Evolutionary conservation across 2,113 vertebrate species (phyloP), one percentile per base, ranked within the genome.

Genomic region (Harpagus bidentatus): DNA sequence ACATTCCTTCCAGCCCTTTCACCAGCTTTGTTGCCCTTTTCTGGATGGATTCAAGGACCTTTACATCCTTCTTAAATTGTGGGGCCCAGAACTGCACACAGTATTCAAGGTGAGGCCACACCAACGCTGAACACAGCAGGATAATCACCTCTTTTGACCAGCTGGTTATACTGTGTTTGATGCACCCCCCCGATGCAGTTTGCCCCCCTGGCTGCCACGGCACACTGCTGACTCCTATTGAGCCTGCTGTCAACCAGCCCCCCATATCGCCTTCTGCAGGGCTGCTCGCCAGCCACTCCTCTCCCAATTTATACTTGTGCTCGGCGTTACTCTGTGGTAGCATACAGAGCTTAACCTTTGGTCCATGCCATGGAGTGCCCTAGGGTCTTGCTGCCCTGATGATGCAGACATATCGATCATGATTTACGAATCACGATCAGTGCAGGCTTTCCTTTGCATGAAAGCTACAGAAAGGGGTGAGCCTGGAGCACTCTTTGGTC

Each of bases 291-390:
- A 32, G 28, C 45, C 45, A 11, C n/a, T 18, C 21, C 28, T 53
- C 77, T 65, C 59, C 29, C 61, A 52, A 1, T 52, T 53, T 53
- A 65, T 29, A 21, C 31, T 55, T 36, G 34, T 38, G 19, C 43
- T 29, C 1, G 0, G 31, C 2, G 0, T n/a, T 71, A 28, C 47
- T 31, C 47, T 1, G 1, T 38, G 13, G 28, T 16, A 45, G 38
- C 0, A 0, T 55, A 53, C 40, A 74, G 70, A 74, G 34, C 38
- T 72, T 62, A 71, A 43, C 25, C 9, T 53, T 43, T 52, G 31
- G 38, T 45, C 69, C 34, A 21, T 32, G 25, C 29, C 29, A 29
- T 9, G 15, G 71, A 10, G 23, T 42, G 43, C 52, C 43, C n/a
- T 48, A 23, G 36, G 18, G 31, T 50, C 52, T 58, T 58, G 42